Percentiles rank a stretch among this genome's conserved stretches.
phyloP scores from a whole-genome alignment of 1,140 invertebrate genomes.

The Limonius californicus region DNA sequence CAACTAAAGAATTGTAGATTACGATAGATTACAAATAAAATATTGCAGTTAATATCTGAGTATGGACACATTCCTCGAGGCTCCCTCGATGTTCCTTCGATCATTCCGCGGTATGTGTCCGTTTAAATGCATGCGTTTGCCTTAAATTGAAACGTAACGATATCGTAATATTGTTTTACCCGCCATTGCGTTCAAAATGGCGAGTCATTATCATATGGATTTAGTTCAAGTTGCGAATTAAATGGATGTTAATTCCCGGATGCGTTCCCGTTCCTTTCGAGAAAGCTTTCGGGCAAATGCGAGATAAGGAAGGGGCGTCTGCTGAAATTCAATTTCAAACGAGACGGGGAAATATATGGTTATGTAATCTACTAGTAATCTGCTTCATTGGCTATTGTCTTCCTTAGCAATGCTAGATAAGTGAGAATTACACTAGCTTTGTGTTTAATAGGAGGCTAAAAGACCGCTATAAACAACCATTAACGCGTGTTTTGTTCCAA shows the following conservation, averaged over 20 bases:
- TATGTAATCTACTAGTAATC: slow-evolving; percentile 7
- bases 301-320: background rate
- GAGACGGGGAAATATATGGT: background rate
- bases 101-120: too few relatives aligned
- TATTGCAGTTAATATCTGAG: background rate
- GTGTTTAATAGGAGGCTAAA: slow-evolving; percentile 2
- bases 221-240: too few relatives aligned
- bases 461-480: slow-evolving; percentile 11
- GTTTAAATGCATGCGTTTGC: background rate
- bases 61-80: background rate
- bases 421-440: slow-evolving; percentile 13
- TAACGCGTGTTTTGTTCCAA: background rate
- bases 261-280: too few relatives aligned
- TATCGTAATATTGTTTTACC: background rate
- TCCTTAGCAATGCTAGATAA: slow-evolving; percentile 12
- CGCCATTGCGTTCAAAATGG: background rate
- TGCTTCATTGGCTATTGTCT: slow-evolving; percentile 5
- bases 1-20: background rate
- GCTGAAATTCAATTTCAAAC: background rate
- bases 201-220: background rate
- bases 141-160: background rate
- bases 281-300: too few relatives aligned
- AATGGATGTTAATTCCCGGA: too few relatives aligned
- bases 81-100: too few relatives aligned
- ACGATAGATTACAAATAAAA: background rate